Evolutionary conservation across 2,113 vertebrate species (phyloP), one percentile per base, ranked within the genome.

Genomic region (Lynx canadensis): DNA sequence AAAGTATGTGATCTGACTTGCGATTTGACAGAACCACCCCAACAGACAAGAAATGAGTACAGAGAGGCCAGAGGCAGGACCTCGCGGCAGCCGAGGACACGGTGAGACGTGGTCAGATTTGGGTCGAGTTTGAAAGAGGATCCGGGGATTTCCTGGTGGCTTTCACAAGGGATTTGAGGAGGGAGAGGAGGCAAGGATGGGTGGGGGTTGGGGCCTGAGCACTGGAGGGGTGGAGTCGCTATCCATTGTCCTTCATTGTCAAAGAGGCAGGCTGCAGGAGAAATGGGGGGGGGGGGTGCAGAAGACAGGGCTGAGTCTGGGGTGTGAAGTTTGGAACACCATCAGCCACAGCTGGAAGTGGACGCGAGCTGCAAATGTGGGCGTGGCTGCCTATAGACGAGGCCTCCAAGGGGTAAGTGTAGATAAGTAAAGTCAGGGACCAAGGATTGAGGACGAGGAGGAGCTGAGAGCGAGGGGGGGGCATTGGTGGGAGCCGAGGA

Each of bases 151-250:
- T 71, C 36, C 29, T 18, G 36, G 50, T 13, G n/a, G 50, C 63
- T n/a, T 45, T 36, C 50, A 69, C 36, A 7, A 0, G 21, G 13
- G 50, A 2, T 0, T 0, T 7, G 36, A 38, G 45, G 52, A 48
- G 33, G 31, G 14, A 36, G 21, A 69, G 84, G 21, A 10, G 8
- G 12, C 12, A 25, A 19, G 41, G 38, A 0, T 65, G 14, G 4
- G 50, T 16, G 21, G 29, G 41, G 18, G 0, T n/a, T 25, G 45
- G 48, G 89, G 78, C 76, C 63, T 25, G n/a, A 52, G 60, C 31
- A 31, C 25, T 2, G 60, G 60, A 21, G 38, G 33, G 6, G 60
- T 6, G 60, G 10, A 18, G 15, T 13, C 5, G 14, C 60, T 15
- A 36, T 19, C 74, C 33, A 21, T 36, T 19, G 45, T 71, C 69